Conservation (phyloP, 2,888 invertebrate species). For the Sarcophaga subvicina region DNA sequence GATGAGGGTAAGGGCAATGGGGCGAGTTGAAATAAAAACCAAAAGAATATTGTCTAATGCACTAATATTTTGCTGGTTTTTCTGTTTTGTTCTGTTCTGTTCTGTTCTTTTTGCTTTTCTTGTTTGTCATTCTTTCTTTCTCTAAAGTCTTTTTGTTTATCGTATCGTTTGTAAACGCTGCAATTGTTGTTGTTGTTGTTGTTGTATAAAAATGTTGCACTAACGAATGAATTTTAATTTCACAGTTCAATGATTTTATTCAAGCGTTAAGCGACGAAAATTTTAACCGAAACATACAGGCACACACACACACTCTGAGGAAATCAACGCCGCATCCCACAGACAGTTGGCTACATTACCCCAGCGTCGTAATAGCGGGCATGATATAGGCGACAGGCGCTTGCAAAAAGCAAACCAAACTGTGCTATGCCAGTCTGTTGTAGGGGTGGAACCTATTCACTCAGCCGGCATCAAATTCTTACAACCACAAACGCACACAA, state of each 20-base stretch:
- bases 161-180: not conserved
- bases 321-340: slow-evolving; percentile 39
- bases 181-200: slow-evolving; percentile 18
- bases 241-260: slow-evolving; percentile 76
- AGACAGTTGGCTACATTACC: not conserved
- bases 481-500: slow-evolving; percentile 67
- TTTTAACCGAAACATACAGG: slow-evolving; percentile 45
- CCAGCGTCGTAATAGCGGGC: not conserved
- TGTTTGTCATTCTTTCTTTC: too few species aligned
- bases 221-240: slow-evolving; percentile 75
- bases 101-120: too few species aligned
- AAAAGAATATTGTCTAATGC: slow-evolving; percentile 57
- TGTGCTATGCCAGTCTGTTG: slow-evolving; percentile 17
- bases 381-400: not conserved
- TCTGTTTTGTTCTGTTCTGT: too few species aligned
- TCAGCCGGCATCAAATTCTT: slow-evolving; percentile 58
- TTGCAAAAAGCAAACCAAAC: not conserved
- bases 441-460: not conserved
- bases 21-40: slow-evolving; percentile 21
- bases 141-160: not conserved
- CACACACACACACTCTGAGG: slow-evolving; percentile 41
- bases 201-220: slow-evolving; percentile 59
- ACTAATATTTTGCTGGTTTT: not conserved
- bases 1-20: too few species aligned
- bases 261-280: slow-evolving; percentile 68